Conservation (phyloP, 2,888 invertebrate species). For the Anodontia alba region DNA sequence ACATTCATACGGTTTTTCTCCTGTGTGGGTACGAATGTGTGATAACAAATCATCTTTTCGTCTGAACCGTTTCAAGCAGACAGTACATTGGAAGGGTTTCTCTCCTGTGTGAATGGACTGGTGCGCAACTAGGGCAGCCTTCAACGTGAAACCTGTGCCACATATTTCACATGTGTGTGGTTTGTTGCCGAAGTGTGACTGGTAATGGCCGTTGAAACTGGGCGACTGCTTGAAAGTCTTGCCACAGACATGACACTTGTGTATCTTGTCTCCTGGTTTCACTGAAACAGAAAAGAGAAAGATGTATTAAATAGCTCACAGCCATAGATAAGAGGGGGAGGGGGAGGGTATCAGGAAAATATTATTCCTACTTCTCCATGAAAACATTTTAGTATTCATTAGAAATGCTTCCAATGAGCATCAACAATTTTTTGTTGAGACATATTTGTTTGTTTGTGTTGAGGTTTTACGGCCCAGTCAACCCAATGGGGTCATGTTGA, state of each 20-base stretch:
- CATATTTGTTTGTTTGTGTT: no score
- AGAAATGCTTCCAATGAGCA: no score
- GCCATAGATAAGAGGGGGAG: no score
- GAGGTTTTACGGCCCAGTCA: no score
- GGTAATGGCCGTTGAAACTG: conserved; percentile 59
- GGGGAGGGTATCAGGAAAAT: no score
- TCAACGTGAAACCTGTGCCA: conserved; percentile 56
- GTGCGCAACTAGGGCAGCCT: conserved; percentile 63
- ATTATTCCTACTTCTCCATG: no score
- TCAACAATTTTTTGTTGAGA: no score
- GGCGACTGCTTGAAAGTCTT: conserved; percentile 58
- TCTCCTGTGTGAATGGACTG: conserved; percentile 65
- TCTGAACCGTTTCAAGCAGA: conserved; percentile 64
- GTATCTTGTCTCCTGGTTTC: conserved; percentile 55
- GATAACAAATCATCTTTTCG: conserved; percentile 66
- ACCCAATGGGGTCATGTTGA: no score
- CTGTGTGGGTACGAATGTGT: conserved; percentile 58
- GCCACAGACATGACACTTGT: conserved; percentile 59
- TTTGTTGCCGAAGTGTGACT: conserved; percentile 60
- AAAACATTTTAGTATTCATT: no score
- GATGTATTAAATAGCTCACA: no score
- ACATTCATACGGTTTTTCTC: conserved; percentile 59
- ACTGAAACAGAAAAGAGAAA: conserved; percentile 37
- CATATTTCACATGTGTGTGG: conserved; percentile 57
- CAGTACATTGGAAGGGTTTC: conserved; percentile 60